Evolutionary conservation across 2,797 vertebrate species (phyloP), one percentile per base, ranked within the genome.

Genomic region (Cirrhinus molitorella): DNA sequence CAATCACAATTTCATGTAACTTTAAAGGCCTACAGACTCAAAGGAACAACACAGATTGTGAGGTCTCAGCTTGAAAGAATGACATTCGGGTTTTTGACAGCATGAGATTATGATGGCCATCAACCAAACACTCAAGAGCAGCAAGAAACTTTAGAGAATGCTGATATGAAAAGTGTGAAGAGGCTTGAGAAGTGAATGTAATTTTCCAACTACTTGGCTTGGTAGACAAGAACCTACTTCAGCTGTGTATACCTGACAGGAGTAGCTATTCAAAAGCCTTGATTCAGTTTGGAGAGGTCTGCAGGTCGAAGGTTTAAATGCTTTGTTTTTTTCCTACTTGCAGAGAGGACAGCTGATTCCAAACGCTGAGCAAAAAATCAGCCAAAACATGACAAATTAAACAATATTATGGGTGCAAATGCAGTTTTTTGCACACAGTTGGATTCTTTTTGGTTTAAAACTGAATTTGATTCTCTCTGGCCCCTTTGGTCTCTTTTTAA

Each of bases 41-140:
- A 40, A 83, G 71, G 37, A 63, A 63, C 40, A 72, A 19, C 76
- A 31, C 55, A 63, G 74, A 85, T 61, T 68, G 73, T 72, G 68
- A 57, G 67, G 63, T 74, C 80, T 87, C 80, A 81, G 83, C 83
- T 83, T 85, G 80, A 83, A 73, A 68, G 77, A 83, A 86, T 83
- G 45, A 19, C 40, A 79, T 85, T 85, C 65, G 31, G 83, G 59
- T 81, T 65, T 85, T 83, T 80, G 77, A 81, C 85, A 83, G 83
- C 83, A 80, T 85, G 77, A 61, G 85, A 86, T 88, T 88, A 86
- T 85, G 83, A 83, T 65, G 80, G 80, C 85, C 85, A 86, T 86
- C 85, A 86, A 85, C 71, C 43, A 57, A 61, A 68, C 72, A 85
- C 78, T 88, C 19, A 45, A 83, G 80, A 74, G 80, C 73, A 83